A percentile compares a stretch with the other conserved stretches of the same genome.
phyloP scores from a whole-genome alignment of 1,140 invertebrate species.

The Anastrepha ludens region DNA sequence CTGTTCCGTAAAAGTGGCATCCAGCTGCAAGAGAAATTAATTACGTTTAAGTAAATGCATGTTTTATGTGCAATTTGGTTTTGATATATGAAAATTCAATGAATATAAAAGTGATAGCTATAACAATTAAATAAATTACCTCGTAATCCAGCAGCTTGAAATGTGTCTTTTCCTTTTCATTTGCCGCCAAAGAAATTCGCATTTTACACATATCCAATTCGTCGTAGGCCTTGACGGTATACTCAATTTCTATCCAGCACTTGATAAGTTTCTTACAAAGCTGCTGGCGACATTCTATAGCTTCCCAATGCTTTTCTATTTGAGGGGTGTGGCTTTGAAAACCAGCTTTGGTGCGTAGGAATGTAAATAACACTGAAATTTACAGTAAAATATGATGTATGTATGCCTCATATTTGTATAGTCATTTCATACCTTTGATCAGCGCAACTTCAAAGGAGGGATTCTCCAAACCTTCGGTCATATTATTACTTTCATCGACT shows the following conservation, averaged over 20 bases:
- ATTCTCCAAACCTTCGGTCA: conserved; percentile 75
- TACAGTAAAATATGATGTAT: background rate
- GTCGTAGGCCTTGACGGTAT: conserved; percentile 77
- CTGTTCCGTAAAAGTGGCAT: conserved; percentile 62
- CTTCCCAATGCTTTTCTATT: conserved; percentile 76
- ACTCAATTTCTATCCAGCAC: conserved; percentile 72
- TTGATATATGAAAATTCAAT: background rate
- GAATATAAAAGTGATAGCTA: background rate
- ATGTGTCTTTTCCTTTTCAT: conserved; percentile 66
- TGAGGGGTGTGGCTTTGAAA: conserved; percentile 57
- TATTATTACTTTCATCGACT: conserved; percentile 67
- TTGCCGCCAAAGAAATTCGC: conserved; percentile 74
- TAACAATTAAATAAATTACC: conserved; percentile 9
- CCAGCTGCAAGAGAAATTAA: conserved; percentile 56
- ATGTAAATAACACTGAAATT: conserved; percentile 62
- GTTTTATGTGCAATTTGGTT: background rate
- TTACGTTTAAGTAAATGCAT: background rate
- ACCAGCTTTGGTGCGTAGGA: conserved; percentile 58
- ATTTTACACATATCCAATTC: conserved; percentile 86
- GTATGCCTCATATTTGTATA: background rate
- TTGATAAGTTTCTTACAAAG: conserved; percentile 78
- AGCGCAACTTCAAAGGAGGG: conserved; percentile 68
- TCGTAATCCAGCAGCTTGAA: conserved; percentile 64
- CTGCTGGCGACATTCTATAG: conserved; percentile 80
- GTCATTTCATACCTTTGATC: conserved; percentile 61